Percentiles rank a stretch among this genome's conserved stretches.
These are phyloP conservation scores for Thunnus maccoyii DNA, from an alignment of 2,113 vertebrate species.

Conservation along the genomic window DNA sequence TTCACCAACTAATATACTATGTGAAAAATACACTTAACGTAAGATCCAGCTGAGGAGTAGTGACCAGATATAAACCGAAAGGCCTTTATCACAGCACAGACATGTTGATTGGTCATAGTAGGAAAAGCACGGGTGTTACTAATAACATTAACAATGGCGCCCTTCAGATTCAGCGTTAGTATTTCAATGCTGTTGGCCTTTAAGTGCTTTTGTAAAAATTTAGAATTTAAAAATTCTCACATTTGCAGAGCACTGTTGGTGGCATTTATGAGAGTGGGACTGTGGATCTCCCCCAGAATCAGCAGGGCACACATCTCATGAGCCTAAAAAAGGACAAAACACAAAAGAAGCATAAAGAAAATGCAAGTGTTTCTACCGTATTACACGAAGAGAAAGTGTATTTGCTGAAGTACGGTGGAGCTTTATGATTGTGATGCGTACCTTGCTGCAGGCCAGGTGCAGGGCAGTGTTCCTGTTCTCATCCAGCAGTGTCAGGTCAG, in stretches of 20 bases:
- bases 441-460: constrained; percentile 98
- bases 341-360: neutral
- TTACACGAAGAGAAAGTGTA: neutral
- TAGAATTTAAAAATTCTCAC: constrained; percentile 82
- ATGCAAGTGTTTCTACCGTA: too few relatives aligned
- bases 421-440: constrained; percentile 50
- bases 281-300: constrained; percentile 97
- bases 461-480: constrained; percentile 98
- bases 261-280: constrained; percentile 96
- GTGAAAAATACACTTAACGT: neutral
- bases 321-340: constrained; percentile 82
- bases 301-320: constrained; percentile 99
- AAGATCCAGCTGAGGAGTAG: too few relatives aligned
- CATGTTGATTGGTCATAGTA: too few relatives aligned
- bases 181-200: neutral
- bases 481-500: constrained; percentile 94
- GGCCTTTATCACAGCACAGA: too few relatives aligned
- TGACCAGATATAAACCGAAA: too few relatives aligned
- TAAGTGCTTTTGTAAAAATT: neutral
- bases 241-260: constrained; percentile 97
- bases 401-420: neutral
- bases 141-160: too few relatives aligned
- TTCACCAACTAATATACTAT: neutral
- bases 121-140: too few relatives aligned
- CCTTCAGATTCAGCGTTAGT: too few relatives aligned